Base-by-base conservation (phyloP, 30 jellyfish, hydroid and myxozoan genomes). In the Phacellophora camtschatica region DNA sequence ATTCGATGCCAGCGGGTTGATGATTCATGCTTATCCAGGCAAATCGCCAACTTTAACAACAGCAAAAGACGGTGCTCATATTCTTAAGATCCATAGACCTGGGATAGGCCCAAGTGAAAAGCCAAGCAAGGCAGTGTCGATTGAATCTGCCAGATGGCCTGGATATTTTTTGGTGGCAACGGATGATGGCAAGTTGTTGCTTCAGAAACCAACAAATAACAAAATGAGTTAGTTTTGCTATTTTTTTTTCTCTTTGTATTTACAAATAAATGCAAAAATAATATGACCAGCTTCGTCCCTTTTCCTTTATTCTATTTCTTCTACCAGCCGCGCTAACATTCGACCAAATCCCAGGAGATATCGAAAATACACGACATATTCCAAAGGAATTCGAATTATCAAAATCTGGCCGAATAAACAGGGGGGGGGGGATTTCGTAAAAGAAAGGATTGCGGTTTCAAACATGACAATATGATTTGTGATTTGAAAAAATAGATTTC, bases 11-110 rank as follows among this genome's bases (percentile, higher is more conserved):
- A 37, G 39, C 27, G 92, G 86, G 29, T 48, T 76, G 32, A 67
- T 75, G 84, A 49, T 87, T 22, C 96, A 87, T 56, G 78, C 82
- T n/a, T 87, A 87, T 66, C 74, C 72, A 30, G 92, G 80, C 48
- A 63, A 63, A 29, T 73, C 77, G 30, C 73, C 79, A 5, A 66
- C 37, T 11, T 27, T 87, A 24, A 87, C 92, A n/a, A 54, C 50
- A 2, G 64, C 51, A 6, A 87, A 50, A 45, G 96, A 87, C 39
- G 96, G 96, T 2, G 96, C 96, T 13, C 64, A 58, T 0, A 42
- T 75, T 3, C 77, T 66, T 27, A 71, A 51, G 31, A 34, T 72
- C 36, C 88, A 84, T 56, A 71, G 50, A 25, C 95, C 95, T 11
- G 58, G 74, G 3, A 62, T 67, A 20, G 82, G 95, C 54, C 70